These are phyloP conservation scores for Thaleichthys pacificus DNA, from an alignment of 2,797 vertebrate species.

Conservation along the genomic window DNA sequence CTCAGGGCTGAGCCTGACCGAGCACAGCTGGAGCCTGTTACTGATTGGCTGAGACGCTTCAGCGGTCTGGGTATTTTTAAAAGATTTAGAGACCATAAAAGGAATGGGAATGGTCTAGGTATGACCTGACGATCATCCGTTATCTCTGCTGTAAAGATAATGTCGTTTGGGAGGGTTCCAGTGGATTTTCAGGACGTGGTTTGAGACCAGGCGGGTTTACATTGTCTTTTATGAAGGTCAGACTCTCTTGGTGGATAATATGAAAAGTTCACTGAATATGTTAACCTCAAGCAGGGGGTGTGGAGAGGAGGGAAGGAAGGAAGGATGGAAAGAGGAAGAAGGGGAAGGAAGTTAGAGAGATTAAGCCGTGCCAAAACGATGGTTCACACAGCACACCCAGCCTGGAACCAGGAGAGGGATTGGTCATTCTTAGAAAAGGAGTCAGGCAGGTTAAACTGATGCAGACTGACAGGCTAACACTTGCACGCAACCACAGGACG, in stretches of 20 bases:
- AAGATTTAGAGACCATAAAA: too few relatives aligned
- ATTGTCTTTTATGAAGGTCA: slow-evolving; percentile 1
- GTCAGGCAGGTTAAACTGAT: slow-evolving; percentile 61
- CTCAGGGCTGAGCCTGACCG: slow-evolving; percentile 7
- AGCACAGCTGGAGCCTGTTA: background rate
- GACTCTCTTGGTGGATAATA: slow-evolving; percentile 51
- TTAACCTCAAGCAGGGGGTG: slow-evolving; percentile 61
- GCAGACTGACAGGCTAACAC: slow-evolving; percentile 24
- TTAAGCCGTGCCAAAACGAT: slow-evolving; percentile 67
- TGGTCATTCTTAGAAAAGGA: slow-evolving; percentile 69
- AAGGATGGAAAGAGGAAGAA: slow-evolving; percentile 77
- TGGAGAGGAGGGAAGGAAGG: slow-evolving; percentile 74
- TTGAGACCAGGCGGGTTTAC: slow-evolving; percentile 44
- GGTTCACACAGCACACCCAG: slow-evolving; percentile 68
- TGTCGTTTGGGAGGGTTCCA: background rate
- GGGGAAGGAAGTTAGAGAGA: slow-evolving; percentile 71
- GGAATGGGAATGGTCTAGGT: background rate
- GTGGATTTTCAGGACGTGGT: slow-evolving; percentile 38
- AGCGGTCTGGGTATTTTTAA: too few relatives aligned
- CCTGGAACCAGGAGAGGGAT: slow-evolving; percentile 59
- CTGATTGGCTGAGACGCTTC: too few relatives aligned
- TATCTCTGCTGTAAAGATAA: too few relatives aligned
- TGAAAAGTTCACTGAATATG: slow-evolving; percentile 57
- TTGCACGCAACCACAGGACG: slow-evolving; percentile 32
- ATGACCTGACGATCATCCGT: background rate